Conservation (phyloP, 2,888 invertebrate species). For the Allacma fusca region DNA sequence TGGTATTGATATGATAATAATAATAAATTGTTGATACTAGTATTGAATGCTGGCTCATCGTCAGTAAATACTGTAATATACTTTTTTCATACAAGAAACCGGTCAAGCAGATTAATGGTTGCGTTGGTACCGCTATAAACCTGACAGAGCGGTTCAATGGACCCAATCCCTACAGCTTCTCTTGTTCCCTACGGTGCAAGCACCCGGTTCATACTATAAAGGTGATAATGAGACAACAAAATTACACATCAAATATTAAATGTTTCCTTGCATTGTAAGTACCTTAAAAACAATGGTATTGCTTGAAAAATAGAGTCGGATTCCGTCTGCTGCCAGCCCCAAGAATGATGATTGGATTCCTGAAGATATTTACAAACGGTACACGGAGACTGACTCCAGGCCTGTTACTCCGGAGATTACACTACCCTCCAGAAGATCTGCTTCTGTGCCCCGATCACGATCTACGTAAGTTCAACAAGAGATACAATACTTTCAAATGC, state of each 20-base stretch:
- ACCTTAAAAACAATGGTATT: no score
- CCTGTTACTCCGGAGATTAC: constrained; percentile 74
- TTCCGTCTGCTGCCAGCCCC: constrained; percentile 45
- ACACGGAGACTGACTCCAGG: constrained; percentile 84
- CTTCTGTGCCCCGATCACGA: constrained; percentile 28
- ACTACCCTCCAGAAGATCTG: constrained; percentile 22
- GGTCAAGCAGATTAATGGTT: constrained; percentile 45
- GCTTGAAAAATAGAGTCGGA: constrained; percentile 44
- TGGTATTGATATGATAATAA: no score
- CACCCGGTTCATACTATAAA: constrained; percentile 52
- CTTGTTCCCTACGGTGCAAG: constrained; percentile 55
- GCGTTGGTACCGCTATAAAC: constrained; percentile 50
- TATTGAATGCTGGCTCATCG: no score
- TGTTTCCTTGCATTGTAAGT: no score
- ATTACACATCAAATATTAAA: no score
- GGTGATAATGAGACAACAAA: no score
- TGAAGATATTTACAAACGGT: constrained; percentile 78
- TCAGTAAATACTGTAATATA: neutral
- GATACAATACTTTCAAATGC: no score
- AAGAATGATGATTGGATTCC: constrained; percentile 72
- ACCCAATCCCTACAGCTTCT: constrained; percentile 47
- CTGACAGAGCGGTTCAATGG: constrained; percentile 46
- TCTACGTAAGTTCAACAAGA: constrained; percentile 31
- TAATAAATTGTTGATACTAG: no score
- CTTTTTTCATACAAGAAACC: constrained; percentile 15